Evolutionary conservation across 1,140 invertebrate species (phyloP).

Genomic region (Ips nitidus): DNA sequence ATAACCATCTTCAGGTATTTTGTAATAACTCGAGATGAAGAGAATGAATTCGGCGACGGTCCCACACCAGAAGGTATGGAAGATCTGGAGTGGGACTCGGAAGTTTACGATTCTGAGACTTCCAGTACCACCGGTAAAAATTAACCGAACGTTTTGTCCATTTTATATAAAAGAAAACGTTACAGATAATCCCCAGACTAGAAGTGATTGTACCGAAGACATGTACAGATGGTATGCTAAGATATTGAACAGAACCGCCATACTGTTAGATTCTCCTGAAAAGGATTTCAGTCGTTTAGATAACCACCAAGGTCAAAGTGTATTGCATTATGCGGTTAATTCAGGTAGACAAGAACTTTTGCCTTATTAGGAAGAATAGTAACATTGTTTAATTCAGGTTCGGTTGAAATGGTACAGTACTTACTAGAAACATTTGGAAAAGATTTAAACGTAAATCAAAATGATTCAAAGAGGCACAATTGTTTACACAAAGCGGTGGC

Average conservation of each 20-base stretch:
- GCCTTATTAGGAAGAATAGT: too few relatives aligned
- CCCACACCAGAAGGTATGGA: slow-evolving; percentile 64
- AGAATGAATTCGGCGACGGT: slow-evolving; percentile 54
- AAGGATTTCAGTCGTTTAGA: slow-evolving; percentile 53
- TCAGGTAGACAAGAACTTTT: slow-evolving; percentile 43
- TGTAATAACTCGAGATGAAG: slow-evolving; percentile 49
- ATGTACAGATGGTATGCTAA: slow-evolving; percentile 59
- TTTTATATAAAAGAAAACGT: too few relatives aligned
- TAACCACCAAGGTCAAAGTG: slow-evolving; percentile 54
- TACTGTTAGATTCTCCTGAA: slow-evolving; percentile 51
- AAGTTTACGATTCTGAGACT: slow-evolving; percentile 51
- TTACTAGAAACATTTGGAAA: slow-evolving; percentile 43
- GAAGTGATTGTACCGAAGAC: slow-evolving; percentile 46
- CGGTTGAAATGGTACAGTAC: slow-evolving; percentile 55
- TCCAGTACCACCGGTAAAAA: slow-evolving; percentile 25
- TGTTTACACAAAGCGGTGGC: slow-evolving; percentile 62
- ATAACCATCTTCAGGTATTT: slow-evolving; percentile 41
- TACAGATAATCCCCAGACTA: slow-evolving; percentile 4
- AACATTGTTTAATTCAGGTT: slow-evolving; percentile 17
- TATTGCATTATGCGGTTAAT: slow-evolving; percentile 63
- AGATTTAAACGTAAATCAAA: slow-evolving; percentile 47
- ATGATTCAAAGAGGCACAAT: slow-evolving; percentile 46
- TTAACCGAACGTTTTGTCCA: background rate
- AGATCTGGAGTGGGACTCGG: slow-evolving; percentile 61
- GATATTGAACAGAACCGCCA: slow-evolving; percentile 58